A percentile compares a stretch with the other conserved stretches of the same genome.
Evolutionary conservation across 1,140 invertebrate genomes (phyloP).

Genomic region (Drosophila parvula): DNA sequence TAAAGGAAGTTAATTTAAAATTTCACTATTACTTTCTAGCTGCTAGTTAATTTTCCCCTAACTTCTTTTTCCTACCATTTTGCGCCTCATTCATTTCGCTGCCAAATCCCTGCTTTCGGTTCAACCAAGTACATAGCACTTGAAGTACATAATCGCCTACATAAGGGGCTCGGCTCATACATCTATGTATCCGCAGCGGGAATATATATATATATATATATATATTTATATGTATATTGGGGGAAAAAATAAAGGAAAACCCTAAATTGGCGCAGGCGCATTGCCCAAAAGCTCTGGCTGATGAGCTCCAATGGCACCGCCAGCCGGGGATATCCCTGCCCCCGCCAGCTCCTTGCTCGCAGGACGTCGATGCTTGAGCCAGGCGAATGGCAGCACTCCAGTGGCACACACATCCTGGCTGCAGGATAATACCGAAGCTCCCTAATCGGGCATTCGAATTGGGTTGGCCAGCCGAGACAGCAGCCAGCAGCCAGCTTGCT

Average conservation of each 20-base stretch:
- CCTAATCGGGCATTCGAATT: conserved; percentile 51
- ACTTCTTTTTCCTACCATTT: conserved; percentile 5
- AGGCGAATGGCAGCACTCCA: conserved; percentile 77
- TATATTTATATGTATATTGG: conserved; percentile 13
- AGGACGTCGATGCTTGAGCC: conserved; percentile 73
- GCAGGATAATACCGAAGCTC: conserved; percentile 71
- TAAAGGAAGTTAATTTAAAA: neutral
- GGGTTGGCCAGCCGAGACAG: conserved; percentile 40
- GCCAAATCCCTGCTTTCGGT: conserved; percentile 25
- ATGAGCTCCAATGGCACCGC: conserved; percentile 76
- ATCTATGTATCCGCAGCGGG: conserved; percentile 24
- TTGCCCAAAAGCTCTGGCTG: conserved; percentile 23
- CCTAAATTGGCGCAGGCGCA: conserved; percentile 77
- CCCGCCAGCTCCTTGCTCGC: neutral
- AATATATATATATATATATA: conserved; percentile 17
- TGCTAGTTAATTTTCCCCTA: conserved; percentile 11
- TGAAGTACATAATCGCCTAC: conserved; percentile 51
- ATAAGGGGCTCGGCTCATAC: conserved; percentile 26
- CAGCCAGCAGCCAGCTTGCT: conserved; percentile 8
- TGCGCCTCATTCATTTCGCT: conserved; percentile 8
- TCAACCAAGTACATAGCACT: conserved; percentile 29
- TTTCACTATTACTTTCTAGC: neutral
- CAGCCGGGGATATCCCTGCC: conserved; percentile 42
- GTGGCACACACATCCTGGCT: conserved; percentile 54
- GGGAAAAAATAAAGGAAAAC: conserved; percentile 61